A percentile compares a stretch with the other conserved stretches of the same genome.
phyloP scores from a whole-genome alignment of 64 coral and sea anemone species.

The Pocillopora damicornis region DNA sequence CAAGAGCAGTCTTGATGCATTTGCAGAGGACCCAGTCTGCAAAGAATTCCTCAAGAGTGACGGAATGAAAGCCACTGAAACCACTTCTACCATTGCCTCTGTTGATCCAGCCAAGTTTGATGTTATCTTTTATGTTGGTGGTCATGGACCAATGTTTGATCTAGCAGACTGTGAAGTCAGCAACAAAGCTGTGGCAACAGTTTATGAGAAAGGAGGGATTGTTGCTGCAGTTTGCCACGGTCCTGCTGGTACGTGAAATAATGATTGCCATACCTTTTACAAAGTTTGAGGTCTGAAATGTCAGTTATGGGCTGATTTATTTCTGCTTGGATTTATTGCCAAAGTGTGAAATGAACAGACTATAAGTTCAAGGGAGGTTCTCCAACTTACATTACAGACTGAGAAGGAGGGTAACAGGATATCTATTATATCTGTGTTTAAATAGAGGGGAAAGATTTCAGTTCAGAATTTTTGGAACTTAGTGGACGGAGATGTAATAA shows the following conservation, averaged over 20 bases:
- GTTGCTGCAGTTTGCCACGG: conserved; percentile 89
- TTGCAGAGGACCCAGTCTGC: conserved; percentile 65
- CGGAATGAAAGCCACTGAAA: conserved; percentile 37
- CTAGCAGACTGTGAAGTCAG: conserved; percentile 49
- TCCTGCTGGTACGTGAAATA: conserved; percentile 62
- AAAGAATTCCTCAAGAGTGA: conserved; percentile 45
- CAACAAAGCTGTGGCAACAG: conserved; percentile 55
- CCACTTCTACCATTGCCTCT: conserved; percentile 44
- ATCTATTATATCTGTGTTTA: no score
- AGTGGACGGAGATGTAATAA: no score
- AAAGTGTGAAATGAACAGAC: no score
- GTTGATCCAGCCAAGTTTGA: conserved; percentile 57
- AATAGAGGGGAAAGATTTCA: no score
- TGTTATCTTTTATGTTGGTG: conserved; percentile 71
- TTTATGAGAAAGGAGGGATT: conserved; percentile 92
- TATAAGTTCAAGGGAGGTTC: no score
- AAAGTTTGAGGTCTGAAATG: no score
- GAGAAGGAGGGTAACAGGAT: no score
- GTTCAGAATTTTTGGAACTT: no score
- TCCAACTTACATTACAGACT: no score
- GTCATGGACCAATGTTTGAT: conserved; percentile 97
- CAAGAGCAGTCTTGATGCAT: conserved; percentile 60
- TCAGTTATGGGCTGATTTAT: no score
- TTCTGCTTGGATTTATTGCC: no score
- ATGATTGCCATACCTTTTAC: no score